Base-by-base conservation (phyloP, 1,140 invertebrate species). In the Hycleus cichorii region DNA sequence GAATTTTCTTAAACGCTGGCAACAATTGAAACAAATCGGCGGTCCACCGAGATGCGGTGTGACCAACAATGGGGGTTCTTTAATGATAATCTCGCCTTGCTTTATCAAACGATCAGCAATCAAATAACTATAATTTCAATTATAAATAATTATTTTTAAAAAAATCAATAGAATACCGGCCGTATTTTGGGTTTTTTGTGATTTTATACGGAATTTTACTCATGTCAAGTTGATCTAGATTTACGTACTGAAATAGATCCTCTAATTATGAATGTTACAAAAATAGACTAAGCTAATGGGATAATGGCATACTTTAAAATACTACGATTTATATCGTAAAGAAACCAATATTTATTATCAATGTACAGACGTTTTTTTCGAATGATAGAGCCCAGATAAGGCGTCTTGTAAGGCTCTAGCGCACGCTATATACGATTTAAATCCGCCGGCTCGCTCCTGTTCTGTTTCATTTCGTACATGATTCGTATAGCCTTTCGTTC, bases 391-490 rank as follows among this genome's bases (percentile, higher is more conserved):
- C 27, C 93, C 92, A 64, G 87, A 82, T 68, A 97, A 81, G 0
- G 94, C 89, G 74, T 97, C 94, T 74, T 95, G 88, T 7, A 98
- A 73, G 0, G 93, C 94, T 66, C 95, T 76, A 49, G 89, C 76
- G 74, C 94, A 97, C 3, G 91, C 91, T 58, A 94, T 77, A 4
- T 82, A 82, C 2, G 89, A 80, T 32, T 83, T 81, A 73, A 90
- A 98, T 3, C 96, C 96, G 43, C 93, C 94, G 12, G 93, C 94
- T 62, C 83, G 81, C 69, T 97, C 93, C 38, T 81, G 72, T 25
- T 81, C 75, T 18, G 78, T 86, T 61, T 93, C 87, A 18, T 73
- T 59, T 56, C 83, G 76, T 46, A 97, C 82, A 74, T 97, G 85
- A 4, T 78, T 70, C 45, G 93, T 76, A 70, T 91, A 97, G 0